Evolutionary conservation across 2,113 vertebrate species (phyloP).

Genomic region (Chaetodon auriga): DNA sequence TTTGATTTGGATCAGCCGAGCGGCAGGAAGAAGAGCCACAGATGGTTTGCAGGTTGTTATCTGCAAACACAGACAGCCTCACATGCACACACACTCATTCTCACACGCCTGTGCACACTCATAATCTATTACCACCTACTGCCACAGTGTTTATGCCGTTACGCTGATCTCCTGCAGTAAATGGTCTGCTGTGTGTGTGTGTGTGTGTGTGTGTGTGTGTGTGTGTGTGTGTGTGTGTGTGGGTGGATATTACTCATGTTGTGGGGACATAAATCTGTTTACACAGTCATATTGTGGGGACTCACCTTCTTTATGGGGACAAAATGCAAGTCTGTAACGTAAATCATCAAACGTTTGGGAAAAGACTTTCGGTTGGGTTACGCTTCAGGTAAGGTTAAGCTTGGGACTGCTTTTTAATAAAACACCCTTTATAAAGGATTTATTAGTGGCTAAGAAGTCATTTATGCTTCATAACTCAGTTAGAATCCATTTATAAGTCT

Average conservation of each 20-base stretch:
- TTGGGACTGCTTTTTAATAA: neutral
- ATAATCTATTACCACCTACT: slow-evolving; percentile 32
- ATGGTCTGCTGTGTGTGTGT: neutral
- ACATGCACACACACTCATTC: neutral
- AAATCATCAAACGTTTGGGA: too few relatives aligned
- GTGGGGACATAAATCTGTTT: too few relatives aligned
- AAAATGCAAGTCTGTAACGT: too few relatives aligned
- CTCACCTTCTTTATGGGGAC: too few relatives aligned
- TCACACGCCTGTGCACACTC: slow-evolving; percentile 26
- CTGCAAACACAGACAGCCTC: slow-evolving; percentile 48
- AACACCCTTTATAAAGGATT: neutral
- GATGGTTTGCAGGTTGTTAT: slow-evolving; percentile 61
- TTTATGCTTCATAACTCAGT: neutral
- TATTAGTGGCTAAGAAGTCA: neutral
- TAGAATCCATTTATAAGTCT: neutral
- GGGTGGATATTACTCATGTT: too few relatives aligned
- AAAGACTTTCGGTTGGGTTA: too few relatives aligned
- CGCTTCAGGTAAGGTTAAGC: too few relatives aligned
- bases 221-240: neutral
- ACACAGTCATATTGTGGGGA: too few relatives aligned
- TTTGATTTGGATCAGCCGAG: slow-evolving; percentile 52
- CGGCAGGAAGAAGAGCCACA: slow-evolving; percentile 30
- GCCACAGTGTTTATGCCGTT: slow-evolving; percentile 13
- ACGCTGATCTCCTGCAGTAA: slow-evolving; percentile 22
- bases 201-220: neutral